Evolutionary conservation across 2,888 invertebrate species (phyloP).

Genomic region (Dysmachus trigonus): DNA sequence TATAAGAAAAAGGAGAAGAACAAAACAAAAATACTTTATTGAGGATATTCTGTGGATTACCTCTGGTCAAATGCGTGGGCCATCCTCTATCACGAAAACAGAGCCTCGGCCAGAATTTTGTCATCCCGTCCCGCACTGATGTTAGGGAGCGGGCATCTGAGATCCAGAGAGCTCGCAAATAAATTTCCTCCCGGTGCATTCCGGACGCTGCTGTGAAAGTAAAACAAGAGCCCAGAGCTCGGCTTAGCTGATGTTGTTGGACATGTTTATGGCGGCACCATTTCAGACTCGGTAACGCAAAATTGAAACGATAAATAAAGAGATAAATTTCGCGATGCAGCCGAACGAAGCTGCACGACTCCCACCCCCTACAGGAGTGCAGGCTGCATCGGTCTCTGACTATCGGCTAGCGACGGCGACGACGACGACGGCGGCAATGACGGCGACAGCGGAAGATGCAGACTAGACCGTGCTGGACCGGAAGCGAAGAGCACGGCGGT

Average conservation of each 20-base stretch:
- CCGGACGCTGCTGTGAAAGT: slow-evolving; percentile 20
- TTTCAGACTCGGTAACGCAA: slow-evolving; percentile 34
- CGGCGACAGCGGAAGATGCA: background rate
- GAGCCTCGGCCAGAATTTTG: background rate
- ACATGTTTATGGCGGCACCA: slow-evolving; percentile 39
- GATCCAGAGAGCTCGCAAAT: background rate
- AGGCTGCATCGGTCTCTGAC: background rate
- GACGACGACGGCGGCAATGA: background rate
- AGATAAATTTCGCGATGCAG: slow-evolving; percentile 40
- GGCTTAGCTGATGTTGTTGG: slow-evolving; percentile 33
- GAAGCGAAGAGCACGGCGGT: background rate
- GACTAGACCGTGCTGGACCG: background rate
- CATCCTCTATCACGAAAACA: background rate
- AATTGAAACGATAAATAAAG: slow-evolving; percentile 42
- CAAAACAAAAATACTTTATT: slow-evolving; percentile 5
- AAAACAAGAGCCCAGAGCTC: background rate
- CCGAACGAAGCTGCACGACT: background rate
- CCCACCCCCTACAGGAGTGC: background rate
- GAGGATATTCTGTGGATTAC: slow-evolving; percentile 2
- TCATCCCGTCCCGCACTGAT: background rate
- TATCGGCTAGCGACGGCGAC: background rate
- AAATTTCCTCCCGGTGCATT: slow-evolving; percentile 7
- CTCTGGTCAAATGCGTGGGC: slow-evolving; percentile 32
- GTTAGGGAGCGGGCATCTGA: background rate
- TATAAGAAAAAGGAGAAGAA: background rate